These are phyloP conservation scores for Idris sp. DNA, from an alignment of 1,140 invertebrate species.

Conservation along the genomic window DNA sequence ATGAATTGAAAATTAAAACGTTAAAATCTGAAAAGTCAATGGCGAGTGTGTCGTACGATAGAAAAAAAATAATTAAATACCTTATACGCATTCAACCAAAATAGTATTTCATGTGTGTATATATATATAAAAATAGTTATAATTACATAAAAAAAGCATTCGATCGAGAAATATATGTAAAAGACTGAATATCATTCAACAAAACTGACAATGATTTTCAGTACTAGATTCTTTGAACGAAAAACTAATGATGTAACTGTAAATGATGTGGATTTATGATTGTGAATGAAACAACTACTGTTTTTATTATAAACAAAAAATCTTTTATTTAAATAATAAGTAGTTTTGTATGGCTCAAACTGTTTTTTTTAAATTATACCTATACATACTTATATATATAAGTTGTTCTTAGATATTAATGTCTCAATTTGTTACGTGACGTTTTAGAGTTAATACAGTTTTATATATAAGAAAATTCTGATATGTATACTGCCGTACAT, in stretches of 20 bases:
- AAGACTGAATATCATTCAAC: slow-evolving; percentile 53
- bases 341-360: slow-evolving; percentile 43
- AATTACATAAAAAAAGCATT: slow-evolving; percentile 30
- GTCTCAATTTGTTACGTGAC: slow-evolving; percentile 22
- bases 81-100: slow-evolving; percentile 22
- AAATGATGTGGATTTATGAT: slow-evolving; percentile 22
- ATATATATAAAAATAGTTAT: slow-evolving; percentile 38
- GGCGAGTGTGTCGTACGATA: too few relatives aligned
- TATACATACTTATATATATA: too few relatives aligned
- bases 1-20: too few relatives aligned
- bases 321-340: slow-evolving; percentile 12
- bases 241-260: slow-evolving; percentile 24
- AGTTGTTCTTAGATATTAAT: slow-evolving; percentile 9
- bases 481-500: slow-evolving; percentile 38
- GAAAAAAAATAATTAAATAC: slow-evolving; percentile 16
- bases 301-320: slow-evolving; percentile 22
- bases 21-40: too few relatives aligned
- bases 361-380: slow-evolving; percentile 11
- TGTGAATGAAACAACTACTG: slow-evolving; percentile 12
- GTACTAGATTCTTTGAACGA: slow-evolving; percentile 24
- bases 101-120: slow-evolving; percentile 49
- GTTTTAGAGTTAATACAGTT: slow-evolving; percentile 35
- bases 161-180: slow-evolving; percentile 38
- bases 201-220: slow-evolving; percentile 37
- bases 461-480: slow-evolving; percentile 33